Percentiles rank a stretch among this genome's conserved stretches.
phyloP scores from a whole-genome alignment of 2,888 invertebrate genomes.

The Watsonalla cultraria region DNA sequence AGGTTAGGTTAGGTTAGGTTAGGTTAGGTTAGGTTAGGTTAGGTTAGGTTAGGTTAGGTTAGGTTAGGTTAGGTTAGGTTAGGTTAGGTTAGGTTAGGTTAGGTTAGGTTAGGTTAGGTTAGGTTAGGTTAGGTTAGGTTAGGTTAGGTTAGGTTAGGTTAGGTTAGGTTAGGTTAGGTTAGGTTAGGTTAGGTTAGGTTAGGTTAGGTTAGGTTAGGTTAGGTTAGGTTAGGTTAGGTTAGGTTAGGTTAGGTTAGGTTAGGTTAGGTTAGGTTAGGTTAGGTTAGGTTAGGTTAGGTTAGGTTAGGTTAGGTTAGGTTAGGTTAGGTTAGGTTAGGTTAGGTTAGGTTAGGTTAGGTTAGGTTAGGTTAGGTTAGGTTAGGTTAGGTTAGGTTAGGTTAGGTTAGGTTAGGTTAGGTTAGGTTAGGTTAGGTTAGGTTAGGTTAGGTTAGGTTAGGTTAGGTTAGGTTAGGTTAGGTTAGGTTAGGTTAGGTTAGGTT shows the following conservation, averaged over 20 bases:
- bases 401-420: too few species aligned
- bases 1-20: constrained; percentile 4
- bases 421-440: too few species aligned
- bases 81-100: constrained; percentile 15
- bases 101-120: constrained; percentile 3
- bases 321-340: too few species aligned
- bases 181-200: not conserved
- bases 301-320: constrained; percentile 3
- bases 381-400: too few species aligned
- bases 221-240: not conserved
- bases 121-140: not conserved
- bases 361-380: too few species aligned
- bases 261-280: constrained; percentile 4
- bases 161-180: not conserved
- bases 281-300: constrained; percentile 4
- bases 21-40: constrained; percentile 10
- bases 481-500: too few species aligned
- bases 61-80: constrained; percentile 10
- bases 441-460: too few species aligned
- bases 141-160: not conserved
- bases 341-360: too few species aligned
- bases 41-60: constrained; percentile 18
- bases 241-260: constrained; percentile 1
- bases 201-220: not conserved
- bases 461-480: too few species aligned